Evolutionary conservation across 2,113 vertebrate species (phyloP).

Genomic region (Platysteira castanea): DNA sequence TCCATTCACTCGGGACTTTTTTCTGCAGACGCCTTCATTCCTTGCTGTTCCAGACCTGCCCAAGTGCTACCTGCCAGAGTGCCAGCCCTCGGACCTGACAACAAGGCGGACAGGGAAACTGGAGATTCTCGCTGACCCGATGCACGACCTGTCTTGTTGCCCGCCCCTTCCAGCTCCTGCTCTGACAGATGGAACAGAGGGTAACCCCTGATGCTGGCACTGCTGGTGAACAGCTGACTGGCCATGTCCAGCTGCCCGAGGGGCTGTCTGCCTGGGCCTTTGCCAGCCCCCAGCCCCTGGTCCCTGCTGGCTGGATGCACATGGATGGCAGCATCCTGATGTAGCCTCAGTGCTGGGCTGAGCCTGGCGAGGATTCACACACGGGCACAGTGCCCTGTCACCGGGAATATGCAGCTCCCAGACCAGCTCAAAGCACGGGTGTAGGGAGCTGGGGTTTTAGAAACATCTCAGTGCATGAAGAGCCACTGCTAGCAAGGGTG

Average conservation of each 20-base stretch:
- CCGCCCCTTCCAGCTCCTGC: background rate
- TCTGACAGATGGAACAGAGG: background rate
- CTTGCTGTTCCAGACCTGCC: background rate
- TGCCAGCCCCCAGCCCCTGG: background rate
- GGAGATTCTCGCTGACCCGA: background rate
- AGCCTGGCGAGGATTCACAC: background rate
- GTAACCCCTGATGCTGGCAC: background rate
- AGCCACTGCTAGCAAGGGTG: background rate
- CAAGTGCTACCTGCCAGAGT: background rate
- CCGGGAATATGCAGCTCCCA: fast-evolving
- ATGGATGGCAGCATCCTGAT: fast-evolving
- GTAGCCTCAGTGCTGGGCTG: background rate
- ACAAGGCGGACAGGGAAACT: background rate
- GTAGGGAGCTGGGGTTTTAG: background rate
- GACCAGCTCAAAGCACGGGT: background rate
- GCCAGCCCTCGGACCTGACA: background rate
- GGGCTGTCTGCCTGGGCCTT: background rate
- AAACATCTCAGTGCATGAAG: background rate
- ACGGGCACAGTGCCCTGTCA: background rate
- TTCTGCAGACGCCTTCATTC: slow-evolving; percentile 33
- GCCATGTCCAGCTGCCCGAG: background rate
- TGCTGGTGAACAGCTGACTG: background rate
- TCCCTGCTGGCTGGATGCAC: fast-evolving
- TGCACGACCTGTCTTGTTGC: background rate
- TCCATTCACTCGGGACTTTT: background rate